Percentiles rank a stretch among this genome's conserved stretches.
phyloP scores from a whole-genome alignment of 2,797 vertebrate species.

The Cuculus canorus region DNA sequence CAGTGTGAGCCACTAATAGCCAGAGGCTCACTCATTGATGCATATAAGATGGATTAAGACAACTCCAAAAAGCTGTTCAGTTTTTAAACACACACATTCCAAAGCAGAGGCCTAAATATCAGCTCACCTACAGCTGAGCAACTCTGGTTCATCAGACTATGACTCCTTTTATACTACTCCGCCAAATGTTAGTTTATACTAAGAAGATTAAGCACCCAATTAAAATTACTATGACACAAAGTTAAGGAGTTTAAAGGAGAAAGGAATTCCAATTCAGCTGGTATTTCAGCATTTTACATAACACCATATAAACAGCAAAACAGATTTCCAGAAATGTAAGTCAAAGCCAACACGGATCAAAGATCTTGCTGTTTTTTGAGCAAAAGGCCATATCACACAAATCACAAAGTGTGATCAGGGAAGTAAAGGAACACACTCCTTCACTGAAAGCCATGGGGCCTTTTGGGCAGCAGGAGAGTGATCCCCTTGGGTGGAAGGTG shows the following conservation, averaged over 20 bases:
- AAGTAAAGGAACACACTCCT: background rate
- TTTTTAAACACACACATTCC: constrained; percentile 38
- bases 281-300: background rate
- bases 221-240: background rate
- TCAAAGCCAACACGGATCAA: background rate
- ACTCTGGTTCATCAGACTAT: background rate
- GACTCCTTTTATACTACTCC: background rate
- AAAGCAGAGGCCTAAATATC: constrained; percentile 1
- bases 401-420: background rate
- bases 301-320: background rate
- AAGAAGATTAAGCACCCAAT: background rate
- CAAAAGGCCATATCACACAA: background rate
- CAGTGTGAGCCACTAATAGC: constrained; percentile 45
- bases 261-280: constrained; percentile 1
- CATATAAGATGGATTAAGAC: constrained; percentile 35
- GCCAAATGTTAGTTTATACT: background rate
- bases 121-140: constrained; percentile 2
- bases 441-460: background rate
- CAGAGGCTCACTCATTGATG: constrained; percentile 31
- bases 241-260: background rate
- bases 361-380: background rate
- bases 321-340: background rate
- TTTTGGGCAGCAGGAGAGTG: background rate
- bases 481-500: constrained; percentile 6
- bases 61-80: constrained; percentile 28